Conservation (phyloP, 1,140 invertebrate genomes). For the Hyphantria cunea region DNA sequence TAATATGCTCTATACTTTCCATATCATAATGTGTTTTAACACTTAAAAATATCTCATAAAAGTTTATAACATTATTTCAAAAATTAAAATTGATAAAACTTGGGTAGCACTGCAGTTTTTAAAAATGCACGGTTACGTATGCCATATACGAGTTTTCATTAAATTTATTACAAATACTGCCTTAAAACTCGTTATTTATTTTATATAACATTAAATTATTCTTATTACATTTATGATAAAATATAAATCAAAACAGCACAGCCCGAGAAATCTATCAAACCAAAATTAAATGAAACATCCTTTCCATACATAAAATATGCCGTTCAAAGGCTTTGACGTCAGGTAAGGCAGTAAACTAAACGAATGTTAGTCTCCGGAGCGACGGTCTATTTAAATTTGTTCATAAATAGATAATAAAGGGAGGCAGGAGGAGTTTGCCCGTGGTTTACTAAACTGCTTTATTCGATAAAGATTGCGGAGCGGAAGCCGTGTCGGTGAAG, state of each 20-base stretch:
- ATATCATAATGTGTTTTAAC: no score
- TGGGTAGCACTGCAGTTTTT: no score
- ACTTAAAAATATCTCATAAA: no score
- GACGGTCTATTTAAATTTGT: slow-evolving; percentile 49
- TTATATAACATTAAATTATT: no score
- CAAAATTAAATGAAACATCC: slow-evolving; percentile 5
- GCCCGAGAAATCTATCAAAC: slow-evolving; percentile 4
- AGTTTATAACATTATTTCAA: no score
- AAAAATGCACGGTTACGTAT: no score
- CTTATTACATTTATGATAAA: no score
- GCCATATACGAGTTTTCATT: no score
- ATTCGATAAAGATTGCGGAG: slow-evolving; percentile 69
- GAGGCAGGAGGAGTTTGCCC: slow-evolving; percentile 44
- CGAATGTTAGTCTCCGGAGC: slow-evolving; percentile 31
- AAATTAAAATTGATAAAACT: no score
- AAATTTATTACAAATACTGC: no score
- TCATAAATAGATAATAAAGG: slow-evolving; percentile 68
- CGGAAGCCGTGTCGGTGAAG: slow-evolving; percentile 39
- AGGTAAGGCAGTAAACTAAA: slow-evolving; percentile 35
- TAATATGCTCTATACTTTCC: no score
- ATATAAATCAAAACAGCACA: neutral
- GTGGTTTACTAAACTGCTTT: slow-evolving; percentile 69
- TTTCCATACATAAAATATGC: slow-evolving; percentile 31
- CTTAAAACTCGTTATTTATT: no score
- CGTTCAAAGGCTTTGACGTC: slow-evolving; percentile 17